Conservation (phyloP, 2,888 invertebrate genomes). For the Netelia fuscicornis region DNA sequence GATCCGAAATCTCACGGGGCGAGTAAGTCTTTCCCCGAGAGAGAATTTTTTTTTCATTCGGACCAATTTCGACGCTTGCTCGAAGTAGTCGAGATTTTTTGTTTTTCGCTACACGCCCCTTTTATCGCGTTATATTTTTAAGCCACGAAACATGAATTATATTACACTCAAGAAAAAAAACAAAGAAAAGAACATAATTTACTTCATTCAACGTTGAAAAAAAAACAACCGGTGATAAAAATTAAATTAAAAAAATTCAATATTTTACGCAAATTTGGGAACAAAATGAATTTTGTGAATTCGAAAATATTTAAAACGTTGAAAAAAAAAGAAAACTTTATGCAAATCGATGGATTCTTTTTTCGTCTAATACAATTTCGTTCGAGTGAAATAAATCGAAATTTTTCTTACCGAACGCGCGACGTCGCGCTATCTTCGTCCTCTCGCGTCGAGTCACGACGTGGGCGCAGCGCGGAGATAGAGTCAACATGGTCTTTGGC, state of each 20-base stretch:
- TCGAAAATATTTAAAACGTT: background rate
- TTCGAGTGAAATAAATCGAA: constrained; percentile 21
- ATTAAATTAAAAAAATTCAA: background rate
- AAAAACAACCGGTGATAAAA: background rate
- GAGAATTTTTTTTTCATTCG: background rate
- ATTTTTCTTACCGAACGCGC: constrained; percentile 32
- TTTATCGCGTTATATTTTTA: background rate
- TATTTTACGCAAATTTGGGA: background rate
- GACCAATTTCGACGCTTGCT: background rate
- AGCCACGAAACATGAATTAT: background rate
- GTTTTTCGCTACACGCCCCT: background rate
- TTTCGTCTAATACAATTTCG: background rate
- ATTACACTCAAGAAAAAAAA: background rate
- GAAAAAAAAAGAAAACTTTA: background rate
- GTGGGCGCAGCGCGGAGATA: constrained; percentile 79
- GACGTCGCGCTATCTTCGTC: constrained; percentile 43
- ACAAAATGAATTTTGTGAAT: background rate
- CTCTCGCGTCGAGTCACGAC: constrained; percentile 44
- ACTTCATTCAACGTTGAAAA: background rate
- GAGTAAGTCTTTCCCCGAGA: background rate
- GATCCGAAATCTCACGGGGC: constrained; percentile 18
- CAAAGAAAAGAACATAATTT: background rate
- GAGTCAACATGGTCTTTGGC: constrained; percentile 78
- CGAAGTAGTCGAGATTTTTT: background rate
- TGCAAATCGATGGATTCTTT: background rate